Conservation (phyloP, 2,888 invertebrate genomes). For the Didymodactylos carnosus region DNA sequence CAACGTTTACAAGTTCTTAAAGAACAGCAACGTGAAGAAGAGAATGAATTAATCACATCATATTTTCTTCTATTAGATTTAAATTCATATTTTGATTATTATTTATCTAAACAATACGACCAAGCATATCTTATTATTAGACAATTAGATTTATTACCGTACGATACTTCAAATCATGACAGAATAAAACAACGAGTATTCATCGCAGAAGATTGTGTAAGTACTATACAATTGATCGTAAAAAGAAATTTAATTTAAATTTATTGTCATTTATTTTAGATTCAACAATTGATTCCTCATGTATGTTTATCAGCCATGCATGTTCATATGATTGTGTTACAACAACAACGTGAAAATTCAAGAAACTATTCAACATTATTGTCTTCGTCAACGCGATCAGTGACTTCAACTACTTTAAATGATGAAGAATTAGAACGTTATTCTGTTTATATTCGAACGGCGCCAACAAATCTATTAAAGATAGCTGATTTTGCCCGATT, state of each 20-base stretch:
- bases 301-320: not conserved
- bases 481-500: not conserved
- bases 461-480: not conserved
- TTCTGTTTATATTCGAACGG: not conserved
- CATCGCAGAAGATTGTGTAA: not conserved
- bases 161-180: not conserved
- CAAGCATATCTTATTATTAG: not conserved
- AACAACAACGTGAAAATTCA: not conserved
- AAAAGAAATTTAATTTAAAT: not conserved
- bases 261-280: not conserved
- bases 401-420: no score
- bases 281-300: not conserved
- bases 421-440: not conserved
- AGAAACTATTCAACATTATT: no score
- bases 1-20: not conserved
- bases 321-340: not conserved
- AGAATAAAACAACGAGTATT: not conserved
- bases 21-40: not conserved
- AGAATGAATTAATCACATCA: not conserved
- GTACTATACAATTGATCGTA: not conserved
- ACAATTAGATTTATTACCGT: not conserved
- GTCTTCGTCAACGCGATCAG: no score
- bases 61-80: not conserved
- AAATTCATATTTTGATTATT: not conserved
- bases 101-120: not conserved